phyloP scores from a whole-genome alignment of 64 coral and sea anemone genomes.

The Montipora sp. region DNA sequence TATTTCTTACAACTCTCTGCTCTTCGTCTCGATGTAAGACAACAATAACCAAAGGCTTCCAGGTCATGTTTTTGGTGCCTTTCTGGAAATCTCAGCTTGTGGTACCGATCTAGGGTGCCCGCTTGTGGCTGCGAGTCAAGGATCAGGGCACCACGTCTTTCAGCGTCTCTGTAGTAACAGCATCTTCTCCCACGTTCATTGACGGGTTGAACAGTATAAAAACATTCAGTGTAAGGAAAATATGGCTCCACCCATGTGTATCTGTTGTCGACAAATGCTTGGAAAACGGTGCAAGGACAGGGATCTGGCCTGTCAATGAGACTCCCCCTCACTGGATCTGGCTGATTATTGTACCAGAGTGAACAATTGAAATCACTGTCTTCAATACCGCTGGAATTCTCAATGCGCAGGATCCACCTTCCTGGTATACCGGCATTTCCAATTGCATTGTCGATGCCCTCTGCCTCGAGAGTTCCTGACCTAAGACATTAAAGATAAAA shows the following conservation, averaged over 20 bases:
- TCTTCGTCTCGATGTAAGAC: not conserved
- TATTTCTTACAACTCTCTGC: conserved; percentile 8
- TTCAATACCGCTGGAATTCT: conserved; percentile 11
- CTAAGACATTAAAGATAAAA: not conserved
- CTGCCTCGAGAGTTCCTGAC: not conserved
- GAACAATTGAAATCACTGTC: conserved; percentile 25
- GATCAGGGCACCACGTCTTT: conserved; percentile 17
- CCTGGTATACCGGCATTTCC: conserved; percentile 12
- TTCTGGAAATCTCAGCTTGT: not conserved
- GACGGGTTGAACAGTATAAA: not conserved
- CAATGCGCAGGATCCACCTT: conserved; percentile 38
- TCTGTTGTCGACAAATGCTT: conserved; percentile 46
- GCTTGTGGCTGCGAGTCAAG: conserved; percentile 36
- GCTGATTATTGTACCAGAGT: not conserved
- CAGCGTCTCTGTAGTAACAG: conserved; percentile 46
- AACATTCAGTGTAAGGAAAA: conserved; percentile 18
- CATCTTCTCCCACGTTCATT: conserved; percentile 16
- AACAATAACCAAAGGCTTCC: conserved; percentile 16
- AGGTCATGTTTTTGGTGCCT: conserved; percentile 25
- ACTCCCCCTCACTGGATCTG: not conserved
- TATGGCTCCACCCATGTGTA: not conserved
- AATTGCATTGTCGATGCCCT: not conserved
- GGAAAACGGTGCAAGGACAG: conserved; percentile 44
- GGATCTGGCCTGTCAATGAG: not conserved
- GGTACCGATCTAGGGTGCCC: conserved; percentile 1